Conservation (phyloP, 2,888 invertebrate species). For the Lutraria lutraria region DNA sequence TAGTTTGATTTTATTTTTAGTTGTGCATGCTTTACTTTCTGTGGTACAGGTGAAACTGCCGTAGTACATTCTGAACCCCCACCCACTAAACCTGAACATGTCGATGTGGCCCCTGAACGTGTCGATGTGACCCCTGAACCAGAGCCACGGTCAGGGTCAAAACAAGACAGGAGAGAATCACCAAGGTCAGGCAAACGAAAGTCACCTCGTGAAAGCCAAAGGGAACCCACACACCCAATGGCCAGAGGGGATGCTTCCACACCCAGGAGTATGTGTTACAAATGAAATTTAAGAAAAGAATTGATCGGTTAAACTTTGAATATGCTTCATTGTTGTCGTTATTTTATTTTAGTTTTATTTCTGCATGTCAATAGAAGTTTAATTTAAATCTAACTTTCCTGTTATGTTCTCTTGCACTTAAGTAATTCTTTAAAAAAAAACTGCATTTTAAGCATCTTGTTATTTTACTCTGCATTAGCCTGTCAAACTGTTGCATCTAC, state of each 20-base stretch:
- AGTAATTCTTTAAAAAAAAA: background rate
- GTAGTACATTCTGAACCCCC: constrained; percentile 62
- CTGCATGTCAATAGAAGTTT: constrained; percentile 11
- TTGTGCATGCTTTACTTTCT: constrained; percentile 62
- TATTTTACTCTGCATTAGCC: constrained; percentile 25
- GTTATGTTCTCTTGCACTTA: background rate
- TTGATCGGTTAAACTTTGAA: constrained; percentile 17
- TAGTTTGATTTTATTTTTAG: constrained; percentile 35
- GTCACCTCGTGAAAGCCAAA: constrained; percentile 47
- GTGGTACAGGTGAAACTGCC: constrained; percentile 63
- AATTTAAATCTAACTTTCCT: background rate
- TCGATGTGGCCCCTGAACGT: constrained; percentile 33
- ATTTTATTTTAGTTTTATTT: background rate
- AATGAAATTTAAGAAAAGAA: constrained; percentile 3
- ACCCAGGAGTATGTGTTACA: constrained; percentile 66
- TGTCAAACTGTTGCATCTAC: background rate
- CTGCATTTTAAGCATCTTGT: constrained; percentile 30
- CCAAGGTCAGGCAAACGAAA: constrained; percentile 45
- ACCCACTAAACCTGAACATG: constrained; percentile 5
- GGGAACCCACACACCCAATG: constrained; percentile 56
- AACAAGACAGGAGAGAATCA: constrained; percentile 40
- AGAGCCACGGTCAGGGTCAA: constrained; percentile 47
- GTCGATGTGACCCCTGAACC: constrained; percentile 49
- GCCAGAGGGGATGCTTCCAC: constrained; percentile 66
- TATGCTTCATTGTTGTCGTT: background rate